Conservation (phyloP, 1,140 invertebrate genomes). For the Scaptomyza graminum region DNA sequence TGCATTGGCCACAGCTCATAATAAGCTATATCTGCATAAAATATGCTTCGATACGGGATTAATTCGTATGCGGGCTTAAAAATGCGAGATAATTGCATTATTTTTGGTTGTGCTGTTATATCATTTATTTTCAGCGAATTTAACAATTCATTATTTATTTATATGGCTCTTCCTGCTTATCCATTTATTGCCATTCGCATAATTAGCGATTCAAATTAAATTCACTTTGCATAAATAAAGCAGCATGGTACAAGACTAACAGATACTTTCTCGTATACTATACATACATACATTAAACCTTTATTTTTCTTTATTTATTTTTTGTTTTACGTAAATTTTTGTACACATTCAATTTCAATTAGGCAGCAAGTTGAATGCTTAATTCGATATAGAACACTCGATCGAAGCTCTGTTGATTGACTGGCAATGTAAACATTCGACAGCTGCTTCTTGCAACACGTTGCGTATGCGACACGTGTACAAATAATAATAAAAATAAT, state of each 20-base stretch:
- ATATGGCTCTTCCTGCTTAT: neutral
- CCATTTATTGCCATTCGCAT: neutral
- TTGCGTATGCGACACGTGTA: slow-evolving; percentile 40
- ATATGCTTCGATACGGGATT: slow-evolving; percentile 17
- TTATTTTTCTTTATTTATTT: too few species aligned
- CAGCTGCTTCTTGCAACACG: slow-evolving; percentile 26
- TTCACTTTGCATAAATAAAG: too few species aligned
- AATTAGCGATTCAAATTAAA: neutral
- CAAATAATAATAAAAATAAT: neutral
- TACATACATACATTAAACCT: too few species aligned
- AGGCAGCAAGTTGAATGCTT: slow-evolving; percentile 33
- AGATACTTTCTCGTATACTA: too few species aligned
- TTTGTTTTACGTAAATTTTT: too few species aligned
- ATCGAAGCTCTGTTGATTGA: slow-evolving; percentile 36
- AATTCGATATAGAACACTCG: slow-evolving; percentile 32
- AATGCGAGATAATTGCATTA: slow-evolving; percentile 4
- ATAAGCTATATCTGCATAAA: slow-evolving; percentile 63
- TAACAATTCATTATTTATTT: neutral
- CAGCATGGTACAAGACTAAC: too few species aligned
- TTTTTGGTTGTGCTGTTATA: too few species aligned
- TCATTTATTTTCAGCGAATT: neutral
- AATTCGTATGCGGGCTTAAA: neutral
- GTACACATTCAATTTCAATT: slow-evolving; percentile 48
- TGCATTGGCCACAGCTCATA: slow-evolving; percentile 32
- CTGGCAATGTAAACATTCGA: slow-evolving; percentile 36